Percentiles rank a stretch among this genome's conserved stretches.
Evolutionary conservation across 2,113 vertebrate species (phyloP).

Genomic region (Tragelaphus buxtoni): DNA sequence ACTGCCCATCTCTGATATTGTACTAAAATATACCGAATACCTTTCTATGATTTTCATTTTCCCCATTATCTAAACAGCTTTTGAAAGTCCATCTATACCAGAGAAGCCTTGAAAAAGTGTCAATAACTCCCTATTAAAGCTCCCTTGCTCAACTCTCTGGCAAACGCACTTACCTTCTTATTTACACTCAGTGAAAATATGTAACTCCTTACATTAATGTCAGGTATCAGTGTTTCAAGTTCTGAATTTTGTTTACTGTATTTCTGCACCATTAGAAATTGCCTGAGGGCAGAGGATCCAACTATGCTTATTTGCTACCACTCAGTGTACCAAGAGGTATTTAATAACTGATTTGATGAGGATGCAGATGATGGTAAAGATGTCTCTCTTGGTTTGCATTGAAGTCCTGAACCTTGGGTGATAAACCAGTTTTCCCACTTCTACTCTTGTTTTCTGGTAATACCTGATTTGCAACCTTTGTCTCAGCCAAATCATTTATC

Average conservation of each 20-base stretch:
- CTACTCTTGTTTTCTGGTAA: neutral
- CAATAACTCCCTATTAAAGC: neutral
- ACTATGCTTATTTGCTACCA: neutral
- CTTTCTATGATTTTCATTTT: neutral
- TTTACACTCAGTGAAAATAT: neutral
- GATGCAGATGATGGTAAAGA: neutral
- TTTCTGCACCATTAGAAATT: neutral
- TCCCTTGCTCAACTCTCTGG: neutral
- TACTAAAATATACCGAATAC: neutral
- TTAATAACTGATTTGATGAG: constrained; percentile 37
- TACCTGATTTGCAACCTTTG: constrained; percentile 25
- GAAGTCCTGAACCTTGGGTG: neutral
- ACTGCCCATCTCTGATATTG: neutral
- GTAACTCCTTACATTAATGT: neutral
- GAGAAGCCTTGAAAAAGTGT: neutral
- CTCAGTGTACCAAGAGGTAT: neutral
- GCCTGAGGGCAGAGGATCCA: neutral
- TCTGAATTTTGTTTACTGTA: neutral
- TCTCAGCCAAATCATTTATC: neutral
- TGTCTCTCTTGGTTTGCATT: constrained; percentile 17
- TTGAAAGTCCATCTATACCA: neutral
- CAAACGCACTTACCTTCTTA: neutral
- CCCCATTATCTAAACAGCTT: neutral
- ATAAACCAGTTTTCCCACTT: constrained; percentile 43
- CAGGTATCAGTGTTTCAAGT: neutral